phyloP scores from a whole-genome alignment of 2,888 invertebrate genomes.

The Acanthosepion pharaonis region DNA sequence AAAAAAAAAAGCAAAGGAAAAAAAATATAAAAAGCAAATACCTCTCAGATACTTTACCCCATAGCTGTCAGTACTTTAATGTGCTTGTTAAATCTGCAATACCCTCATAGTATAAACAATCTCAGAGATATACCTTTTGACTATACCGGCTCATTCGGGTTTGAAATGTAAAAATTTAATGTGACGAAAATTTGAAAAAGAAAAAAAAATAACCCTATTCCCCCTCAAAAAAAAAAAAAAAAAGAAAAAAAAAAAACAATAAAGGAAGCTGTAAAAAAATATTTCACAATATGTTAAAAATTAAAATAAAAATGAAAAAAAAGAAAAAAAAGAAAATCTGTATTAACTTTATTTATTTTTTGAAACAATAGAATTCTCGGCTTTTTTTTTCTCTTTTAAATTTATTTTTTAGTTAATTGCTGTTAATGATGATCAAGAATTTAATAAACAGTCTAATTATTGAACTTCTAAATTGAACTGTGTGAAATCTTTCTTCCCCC shows the following conservation, averaged over 20 bases:
- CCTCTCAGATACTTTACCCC: too few species aligned
- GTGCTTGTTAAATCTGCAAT: too few species aligned
- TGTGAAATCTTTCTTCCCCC: background rate
- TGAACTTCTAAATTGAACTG: background rate
- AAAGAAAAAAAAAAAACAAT: too few species aligned
- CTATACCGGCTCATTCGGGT: background rate
- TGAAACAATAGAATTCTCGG: background rate
- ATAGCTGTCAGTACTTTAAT: too few species aligned
- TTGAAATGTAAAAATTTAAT: background rate
- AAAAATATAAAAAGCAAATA: background rate
- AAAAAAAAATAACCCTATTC: too few species aligned
- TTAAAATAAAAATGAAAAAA: background rate
- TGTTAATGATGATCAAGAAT: background rate
- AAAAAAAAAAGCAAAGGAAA: background rate
- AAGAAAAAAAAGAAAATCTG: background rate
- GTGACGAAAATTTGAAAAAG: too few species aligned
- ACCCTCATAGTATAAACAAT: too few species aligned
- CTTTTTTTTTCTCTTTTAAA: background rate
- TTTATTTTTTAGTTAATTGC: background rate
- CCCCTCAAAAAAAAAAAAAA: too few species aligned
- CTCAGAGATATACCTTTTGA: too few species aligned
- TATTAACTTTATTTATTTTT: conserved; percentile 20
- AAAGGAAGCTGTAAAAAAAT: too few species aligned
- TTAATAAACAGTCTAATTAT: background rate
- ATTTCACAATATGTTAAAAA: too few species aligned